Conservation (phyloP, 2,888 invertebrate species). For the Macaria liturata region DNA sequence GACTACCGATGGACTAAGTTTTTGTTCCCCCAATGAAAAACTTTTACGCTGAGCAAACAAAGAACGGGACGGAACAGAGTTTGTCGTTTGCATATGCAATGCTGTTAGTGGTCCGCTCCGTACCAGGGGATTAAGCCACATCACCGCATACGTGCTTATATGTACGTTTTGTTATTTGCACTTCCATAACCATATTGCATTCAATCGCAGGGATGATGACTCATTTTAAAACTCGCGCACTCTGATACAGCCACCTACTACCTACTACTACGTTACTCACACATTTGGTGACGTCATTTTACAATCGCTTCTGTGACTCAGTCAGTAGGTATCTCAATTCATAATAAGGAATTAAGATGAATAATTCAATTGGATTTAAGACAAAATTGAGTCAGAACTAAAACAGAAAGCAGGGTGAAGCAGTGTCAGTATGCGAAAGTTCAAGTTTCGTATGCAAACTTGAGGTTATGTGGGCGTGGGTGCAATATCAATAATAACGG, state of each 20-base stretch:
- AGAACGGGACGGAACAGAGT: slow-evolving; percentile 40
- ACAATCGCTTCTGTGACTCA: slow-evolving; percentile 57
- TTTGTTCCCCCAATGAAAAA: slow-evolving; percentile 49
- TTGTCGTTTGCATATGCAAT: slow-evolving; percentile 64
- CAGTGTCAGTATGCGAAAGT: slow-evolving; percentile 6
- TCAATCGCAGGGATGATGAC: slow-evolving; percentile 43
- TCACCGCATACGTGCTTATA: slow-evolving; percentile 29
- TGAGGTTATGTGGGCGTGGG: slow-evolving; percentile 33
- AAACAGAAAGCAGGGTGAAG: slow-evolving; percentile 1
- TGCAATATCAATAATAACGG: slow-evolving; percentile 57
- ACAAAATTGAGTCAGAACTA: slow-evolving; percentile 5
- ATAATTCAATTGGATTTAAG: slow-evolving; percentile 47
- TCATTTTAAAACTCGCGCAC: slow-evolving; percentile 49
- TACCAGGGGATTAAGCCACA: slow-evolving; percentile 49
- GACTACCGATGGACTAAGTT: slow-evolving; percentile 47
- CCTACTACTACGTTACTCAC: slow-evolving; percentile 43
- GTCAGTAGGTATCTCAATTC: slow-evolving; percentile 30
- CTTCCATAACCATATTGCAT: slow-evolving; percentile 33
- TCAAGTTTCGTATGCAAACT: slow-evolving; percentile 23
- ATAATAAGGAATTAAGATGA: slow-evolving; percentile 40
- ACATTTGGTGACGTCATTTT: slow-evolving; percentile 60
- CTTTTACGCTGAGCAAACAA: slow-evolving; percentile 58
- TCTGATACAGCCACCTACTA: slow-evolving; percentile 38
- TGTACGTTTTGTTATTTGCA: slow-evolving; percentile 13
- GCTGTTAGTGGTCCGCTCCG: slow-evolving; percentile 49